A percentile compares a stretch with the other conserved stretches of the same genome.
These are phyloP conservation scores for Dasypolia templi DNA, from an alignment of 2,888 invertebrate species.

Conservation along the genomic window DNA sequence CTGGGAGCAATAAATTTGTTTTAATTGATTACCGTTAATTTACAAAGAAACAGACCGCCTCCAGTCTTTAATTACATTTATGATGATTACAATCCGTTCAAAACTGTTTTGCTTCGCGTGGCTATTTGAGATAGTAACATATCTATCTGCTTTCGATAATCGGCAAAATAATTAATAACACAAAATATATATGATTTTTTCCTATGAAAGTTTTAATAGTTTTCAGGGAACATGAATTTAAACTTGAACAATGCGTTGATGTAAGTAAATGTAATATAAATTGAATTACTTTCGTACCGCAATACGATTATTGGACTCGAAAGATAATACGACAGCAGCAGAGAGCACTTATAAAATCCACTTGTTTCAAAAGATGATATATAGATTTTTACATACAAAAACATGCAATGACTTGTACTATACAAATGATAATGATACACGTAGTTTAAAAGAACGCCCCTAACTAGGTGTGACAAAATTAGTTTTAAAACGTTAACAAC, in stretches of 20 bases:
- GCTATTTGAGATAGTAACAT: conserved; percentile 60
- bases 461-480: conserved; percentile 38
- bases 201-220: background rate
- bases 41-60: conserved; percentile 82
- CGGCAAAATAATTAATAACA: conserved; percentile 51
- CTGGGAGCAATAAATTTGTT: conserved; percentile 82
- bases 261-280: conserved; percentile 17
- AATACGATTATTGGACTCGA: conserved; percentile 51
- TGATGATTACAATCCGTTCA: conserved; percentile 78
- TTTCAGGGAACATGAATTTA: background rate
- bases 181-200: conserved; percentile 31
- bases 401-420: conserved; percentile 80
- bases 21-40: conserved; percentile 87
- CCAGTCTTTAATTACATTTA: conserved; percentile 84
- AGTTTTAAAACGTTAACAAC: conserved; percentile 44
- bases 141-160: conserved; percentile 59
- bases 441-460: conserved; percentile 4
- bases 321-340: conserved; percentile 21
- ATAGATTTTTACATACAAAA: conserved; percentile 78
- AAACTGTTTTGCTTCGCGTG: conserved; percentile 70
- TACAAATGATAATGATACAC: conserved; percentile 58
- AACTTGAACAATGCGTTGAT: background rate
- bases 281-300: conserved; percentile 31
- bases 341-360: conserved; percentile 43
- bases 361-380: conserved; percentile 63